Evolutionary conservation across 2,797 vertebrate genomes (phyloP).

Genomic region (Chelonia mydas): DNA sequence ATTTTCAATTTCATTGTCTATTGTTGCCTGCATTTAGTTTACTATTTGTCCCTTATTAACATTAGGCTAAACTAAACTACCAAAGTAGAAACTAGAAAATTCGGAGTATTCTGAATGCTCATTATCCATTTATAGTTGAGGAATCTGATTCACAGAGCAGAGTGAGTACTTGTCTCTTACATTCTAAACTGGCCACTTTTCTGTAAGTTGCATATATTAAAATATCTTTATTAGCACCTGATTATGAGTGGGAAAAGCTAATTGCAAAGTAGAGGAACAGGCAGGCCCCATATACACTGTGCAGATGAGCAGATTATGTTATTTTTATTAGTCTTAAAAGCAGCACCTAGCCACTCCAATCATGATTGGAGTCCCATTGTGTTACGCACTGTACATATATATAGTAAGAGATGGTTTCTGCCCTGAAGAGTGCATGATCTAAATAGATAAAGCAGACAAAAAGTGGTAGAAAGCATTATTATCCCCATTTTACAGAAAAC

Average conservation of each 20-base stretch:
- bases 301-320: background rate
- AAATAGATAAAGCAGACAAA: background rate
- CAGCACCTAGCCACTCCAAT: background rate
- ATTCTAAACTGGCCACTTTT: background rate
- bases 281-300: background rate
- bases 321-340: background rate
- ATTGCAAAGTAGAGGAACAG: background rate
- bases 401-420: background rate
- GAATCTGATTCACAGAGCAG: background rate
- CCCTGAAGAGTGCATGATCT: background rate
- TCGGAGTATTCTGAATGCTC: background rate
- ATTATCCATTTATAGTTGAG: background rate
- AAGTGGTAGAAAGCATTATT: background rate
- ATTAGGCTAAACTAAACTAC: slow-evolving; percentile 7
- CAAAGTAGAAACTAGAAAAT: background rate
- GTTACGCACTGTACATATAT: background rate
- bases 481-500: background rate
- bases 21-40: background rate
- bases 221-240: background rate
- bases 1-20: background rate
- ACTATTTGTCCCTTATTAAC: slow-evolving; percentile 1
- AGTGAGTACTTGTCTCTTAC: background rate
- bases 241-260: background rate
- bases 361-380: background rate
- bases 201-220: background rate